Base-by-base conservation (phyloP, 2,113 vertebrate genomes). In the Ochotona curzoniae region DNA sequence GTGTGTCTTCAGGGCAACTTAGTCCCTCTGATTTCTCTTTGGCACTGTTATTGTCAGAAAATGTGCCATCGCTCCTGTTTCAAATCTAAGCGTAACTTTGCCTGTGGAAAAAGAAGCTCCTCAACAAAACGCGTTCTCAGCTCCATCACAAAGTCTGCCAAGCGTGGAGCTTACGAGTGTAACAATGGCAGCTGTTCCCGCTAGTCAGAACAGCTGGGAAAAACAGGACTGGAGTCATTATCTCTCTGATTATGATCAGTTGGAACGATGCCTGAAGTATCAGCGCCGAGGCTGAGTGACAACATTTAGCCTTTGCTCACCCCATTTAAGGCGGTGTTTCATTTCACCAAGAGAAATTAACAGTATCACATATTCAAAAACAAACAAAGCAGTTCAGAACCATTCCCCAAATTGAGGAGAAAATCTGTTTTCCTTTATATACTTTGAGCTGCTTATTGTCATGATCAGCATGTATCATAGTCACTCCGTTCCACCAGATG, bases 151-250 rank as follows among this genome's bases (percentile, higher is more conserved):
- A 96, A 94, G 88, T 90, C 96, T 95, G 94, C 96, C 97, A 97
- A 96, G 93, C 93, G 93, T 47, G 89, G 80, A 94, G 79, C 63
- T 96, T 97, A 84, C 54, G 95, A 96, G 94, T 97, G 95, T 96
- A 96, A 97, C 96, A 97, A 95, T 96, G 92, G 51, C 97, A 98
- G 97, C 95, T 98, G 97, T 95, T 97, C 94, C 89, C 88, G 94
- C 95, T 96, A 94, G 97, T 95, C 94, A 95, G 96, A 97, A 97
- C 96, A 98, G 97, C 97, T 98, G 97, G 97, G 89, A 91, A 95
- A 97, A 91, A 87, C 30, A 80, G 90, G 96, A 95, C 88, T 11
- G 66, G 79, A 94, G 91, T 90, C 93, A 94, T 97, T 96, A 91
- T 96, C 91, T 95, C 96, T 92, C 92, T 93, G 93, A 96, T 93